Evolutionary conservation across 2,888 invertebrate genomes (phyloP).

Genomic region (Caenorhabditis auriculariae): DNA sequence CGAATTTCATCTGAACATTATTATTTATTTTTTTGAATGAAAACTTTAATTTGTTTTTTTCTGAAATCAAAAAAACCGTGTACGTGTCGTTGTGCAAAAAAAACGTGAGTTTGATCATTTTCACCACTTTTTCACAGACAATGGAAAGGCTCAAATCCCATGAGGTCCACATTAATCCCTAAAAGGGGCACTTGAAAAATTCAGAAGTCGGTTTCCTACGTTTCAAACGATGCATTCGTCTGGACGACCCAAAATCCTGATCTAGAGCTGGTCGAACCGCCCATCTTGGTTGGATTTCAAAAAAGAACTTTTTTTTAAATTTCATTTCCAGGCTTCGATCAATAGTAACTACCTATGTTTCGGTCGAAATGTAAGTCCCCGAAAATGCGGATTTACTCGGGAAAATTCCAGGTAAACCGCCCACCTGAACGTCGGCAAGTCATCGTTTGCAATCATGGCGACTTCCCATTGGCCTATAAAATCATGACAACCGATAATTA

Average conservation of each 20-base stretch:
- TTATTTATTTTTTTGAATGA: too few species aligned
- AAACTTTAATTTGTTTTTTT: too few species aligned
- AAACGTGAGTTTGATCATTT: too few species aligned
- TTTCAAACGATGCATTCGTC: constrained; percentile 27
- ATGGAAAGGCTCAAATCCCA: too few species aligned
- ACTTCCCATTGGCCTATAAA: constrained; percentile 41
- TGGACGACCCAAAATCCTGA: constrained; percentile 33
- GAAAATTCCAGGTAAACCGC: constrained; percentile 9
- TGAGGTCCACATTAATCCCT: too few species aligned
- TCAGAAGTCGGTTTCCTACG: too few species aligned
- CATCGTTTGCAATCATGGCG: constrained; percentile 32
- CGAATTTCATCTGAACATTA: too few species aligned
- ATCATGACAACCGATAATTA: constrained; percentile 38
- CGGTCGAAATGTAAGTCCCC: background rate
- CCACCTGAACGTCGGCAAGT: constrained; percentile 28
- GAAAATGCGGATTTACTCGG: background rate
- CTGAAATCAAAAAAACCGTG: too few species aligned
- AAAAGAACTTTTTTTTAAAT: background rate
- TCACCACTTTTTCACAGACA: too few species aligned
- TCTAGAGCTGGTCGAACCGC: constrained; percentile 36
- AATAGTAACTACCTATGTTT: constrained; percentile 11
- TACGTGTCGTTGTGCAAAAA: too few species aligned
- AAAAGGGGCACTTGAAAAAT: too few species aligned
- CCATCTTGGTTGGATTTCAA: constrained; percentile 15
- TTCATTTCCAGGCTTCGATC: background rate